Percentiles rank a stretch among this genome's conserved stretches.
phyloP scores from a whole-genome alignment of 2,113 vertebrate species.

The Spea bombifrons region DNA sequence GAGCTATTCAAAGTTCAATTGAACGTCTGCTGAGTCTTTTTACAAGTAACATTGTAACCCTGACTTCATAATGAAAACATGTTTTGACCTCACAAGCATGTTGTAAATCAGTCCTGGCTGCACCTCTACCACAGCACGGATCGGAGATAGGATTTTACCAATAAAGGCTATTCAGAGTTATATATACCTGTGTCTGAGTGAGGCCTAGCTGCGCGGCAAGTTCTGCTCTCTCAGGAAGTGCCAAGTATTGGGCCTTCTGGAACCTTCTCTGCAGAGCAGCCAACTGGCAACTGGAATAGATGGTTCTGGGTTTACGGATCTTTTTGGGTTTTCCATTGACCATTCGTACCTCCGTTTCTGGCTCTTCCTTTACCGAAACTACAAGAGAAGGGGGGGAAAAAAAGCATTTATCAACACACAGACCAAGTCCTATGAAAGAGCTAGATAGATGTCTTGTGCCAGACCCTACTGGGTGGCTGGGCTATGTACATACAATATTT shows the following conservation, averaged over 20 bases:
- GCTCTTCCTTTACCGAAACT: constrained; percentile 91
- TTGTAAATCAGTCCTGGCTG: too few relatives aligned
- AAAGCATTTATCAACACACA: too few relatives aligned
- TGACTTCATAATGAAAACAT: too few relatives aligned
- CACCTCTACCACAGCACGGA: too few relatives aligned
- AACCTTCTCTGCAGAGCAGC: constrained; percentile 94
- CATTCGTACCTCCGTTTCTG: constrained; percentile 94
- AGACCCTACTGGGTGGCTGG: too few relatives aligned
- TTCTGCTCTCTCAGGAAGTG: constrained; percentile 91
- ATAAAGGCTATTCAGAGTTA: neutral
- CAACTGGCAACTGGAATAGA: constrained; percentile 98
- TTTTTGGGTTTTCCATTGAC: constrained; percentile 98
- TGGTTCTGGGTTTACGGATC: constrained; percentile 95
- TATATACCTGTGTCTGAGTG: constrained; percentile 92
- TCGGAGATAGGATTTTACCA: neutral
- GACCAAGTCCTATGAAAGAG: too few relatives aligned
- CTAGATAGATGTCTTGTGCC: too few relatives aligned
- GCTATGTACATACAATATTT: too few relatives aligned
- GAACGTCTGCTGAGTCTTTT: too few relatives aligned
- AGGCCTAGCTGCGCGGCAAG: constrained; percentile 93
- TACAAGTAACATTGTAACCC: too few relatives aligned
- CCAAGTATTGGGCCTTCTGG: constrained; percentile 96
- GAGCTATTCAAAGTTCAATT: too few relatives aligned
- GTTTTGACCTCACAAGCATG: too few relatives aligned
- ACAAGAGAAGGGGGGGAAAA: constrained; percentile 26